Conservation (phyloP, 2,797 vertebrate species). For the Cynopterus sphinx region DNA sequence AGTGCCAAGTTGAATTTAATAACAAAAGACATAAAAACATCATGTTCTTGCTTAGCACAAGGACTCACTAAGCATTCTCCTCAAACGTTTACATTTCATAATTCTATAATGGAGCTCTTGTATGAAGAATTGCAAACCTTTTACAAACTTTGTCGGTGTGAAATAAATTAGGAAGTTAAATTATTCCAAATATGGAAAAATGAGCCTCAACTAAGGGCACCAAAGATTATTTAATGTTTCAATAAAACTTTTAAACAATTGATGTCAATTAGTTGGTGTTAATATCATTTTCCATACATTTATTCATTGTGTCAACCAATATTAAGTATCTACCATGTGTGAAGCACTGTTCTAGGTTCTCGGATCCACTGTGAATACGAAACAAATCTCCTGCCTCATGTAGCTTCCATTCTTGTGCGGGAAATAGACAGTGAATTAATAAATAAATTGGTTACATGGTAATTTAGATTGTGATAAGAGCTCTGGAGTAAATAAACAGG, state of each 20-base stretch:
- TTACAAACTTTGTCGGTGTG: not conserved
- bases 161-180: not conserved
- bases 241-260: not conserved
- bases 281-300: not conserved
- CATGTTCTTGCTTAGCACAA: not conserved
- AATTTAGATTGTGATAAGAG: not conserved
- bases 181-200: not conserved
- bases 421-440: not conserved
- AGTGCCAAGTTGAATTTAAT: not conserved
- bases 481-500: not conserved
- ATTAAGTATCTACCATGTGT: not conserved
- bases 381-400: not conserved
- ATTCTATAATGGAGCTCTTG: not conserved
- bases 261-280: not conserved
- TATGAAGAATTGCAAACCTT: not conserved
- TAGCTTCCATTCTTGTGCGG: not conserved
- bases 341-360: not conserved
- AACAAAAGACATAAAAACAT: not conserved
- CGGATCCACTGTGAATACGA: no score
- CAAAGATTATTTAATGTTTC: not conserved
- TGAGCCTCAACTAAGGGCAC: not conserved
- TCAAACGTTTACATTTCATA: not conserved
- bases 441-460: not conserved
- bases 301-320: not conserved
- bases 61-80: not conserved